Percentiles rank a stretch among this genome's conserved stretches.
Conservation (phyloP, 1,140 invertebrate genomes). For the Nasonia longicornis region DNA sequence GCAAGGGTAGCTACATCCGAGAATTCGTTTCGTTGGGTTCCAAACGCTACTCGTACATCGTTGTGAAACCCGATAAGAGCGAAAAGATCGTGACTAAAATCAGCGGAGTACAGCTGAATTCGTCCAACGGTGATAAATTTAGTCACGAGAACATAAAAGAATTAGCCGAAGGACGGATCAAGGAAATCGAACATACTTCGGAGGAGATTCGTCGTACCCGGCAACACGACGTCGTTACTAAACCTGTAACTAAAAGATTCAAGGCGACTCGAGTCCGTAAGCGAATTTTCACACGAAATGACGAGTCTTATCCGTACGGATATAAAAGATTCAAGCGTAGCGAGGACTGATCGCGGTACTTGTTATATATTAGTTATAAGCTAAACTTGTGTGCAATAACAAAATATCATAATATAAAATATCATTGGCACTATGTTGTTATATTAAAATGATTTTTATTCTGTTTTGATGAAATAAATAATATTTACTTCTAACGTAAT, state of each 20-base stretch:
- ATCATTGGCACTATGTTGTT: too few relatives aligned
- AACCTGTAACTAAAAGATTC: background rate
- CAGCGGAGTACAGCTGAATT: background rate
- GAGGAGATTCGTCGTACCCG: background rate
- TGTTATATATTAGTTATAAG: too few relatives aligned
- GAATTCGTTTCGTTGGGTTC: constrained; percentile 46
- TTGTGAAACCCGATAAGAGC: background rate
- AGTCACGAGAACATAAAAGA: background rate
- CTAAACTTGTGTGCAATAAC: too few relatives aligned
- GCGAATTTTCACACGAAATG: background rate
- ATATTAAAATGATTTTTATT: too few relatives aligned
- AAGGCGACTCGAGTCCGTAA: background rate
- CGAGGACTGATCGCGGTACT: too few relatives aligned
- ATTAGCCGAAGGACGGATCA: background rate
- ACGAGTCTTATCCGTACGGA: background rate
- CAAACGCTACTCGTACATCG: background rate
- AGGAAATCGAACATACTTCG: too few relatives aligned
- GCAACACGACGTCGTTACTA: background rate
- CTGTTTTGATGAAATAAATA: too few relatives aligned
- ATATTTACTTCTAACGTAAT: too few relatives aligned
- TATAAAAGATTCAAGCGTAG: background rate
- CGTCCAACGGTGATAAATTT: background rate
- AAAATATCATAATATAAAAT: too few relatives aligned
- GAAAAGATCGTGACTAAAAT: background rate
- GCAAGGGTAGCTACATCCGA: constrained; percentile 46